Evolutionary conservation across 2,888 invertebrate species (phyloP).

Genomic region (Apamea monoglypha): DNA sequence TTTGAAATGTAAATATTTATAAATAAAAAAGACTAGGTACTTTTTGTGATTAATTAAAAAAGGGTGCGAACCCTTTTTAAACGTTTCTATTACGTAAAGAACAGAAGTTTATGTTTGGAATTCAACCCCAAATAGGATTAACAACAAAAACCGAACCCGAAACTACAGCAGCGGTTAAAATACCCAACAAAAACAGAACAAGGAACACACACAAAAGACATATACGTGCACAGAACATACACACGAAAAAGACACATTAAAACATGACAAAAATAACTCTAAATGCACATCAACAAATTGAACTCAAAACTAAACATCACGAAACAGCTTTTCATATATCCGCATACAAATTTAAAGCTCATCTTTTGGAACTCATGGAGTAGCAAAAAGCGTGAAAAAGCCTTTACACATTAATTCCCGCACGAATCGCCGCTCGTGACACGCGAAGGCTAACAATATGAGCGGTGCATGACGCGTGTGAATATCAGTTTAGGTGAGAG

Average conservation of each 20-base stretch:
- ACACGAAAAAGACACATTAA: neutral
- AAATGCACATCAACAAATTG: constrained; percentile 33
- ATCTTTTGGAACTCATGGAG: constrained; percentile 50
- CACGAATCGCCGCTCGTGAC: constrained; percentile 72
- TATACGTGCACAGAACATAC: too few species aligned
- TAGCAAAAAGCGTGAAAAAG: constrained; percentile 62
- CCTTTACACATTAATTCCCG: constrained; percentile 71
- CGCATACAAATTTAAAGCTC: constrained; percentile 37
- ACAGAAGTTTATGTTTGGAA: neutral
- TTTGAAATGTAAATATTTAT: too few species aligned
- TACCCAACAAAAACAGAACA: neutral
- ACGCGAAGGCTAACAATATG: constrained; percentile 77
- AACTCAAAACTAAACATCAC: constrained; percentile 16
- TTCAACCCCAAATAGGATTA: neutral
- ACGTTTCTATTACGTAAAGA: neutral
- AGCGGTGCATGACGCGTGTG: constrained; percentile 73
- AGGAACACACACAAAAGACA: neutral
- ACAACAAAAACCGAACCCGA: neutral
- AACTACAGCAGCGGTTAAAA: neutral
- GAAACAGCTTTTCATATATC: constrained; percentile 32
- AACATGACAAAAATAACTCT: neutral
- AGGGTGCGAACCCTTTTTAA: too few species aligned
- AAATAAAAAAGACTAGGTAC: too few species aligned
- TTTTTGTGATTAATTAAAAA: too few species aligned
- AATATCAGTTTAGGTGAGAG: constrained; percentile 76